Evolutionary conservation across 2,113 vertebrate genomes (phyloP), one percentile per base, ranked within the genome.

Genomic region (Erinaceus europaeus): DNA sequence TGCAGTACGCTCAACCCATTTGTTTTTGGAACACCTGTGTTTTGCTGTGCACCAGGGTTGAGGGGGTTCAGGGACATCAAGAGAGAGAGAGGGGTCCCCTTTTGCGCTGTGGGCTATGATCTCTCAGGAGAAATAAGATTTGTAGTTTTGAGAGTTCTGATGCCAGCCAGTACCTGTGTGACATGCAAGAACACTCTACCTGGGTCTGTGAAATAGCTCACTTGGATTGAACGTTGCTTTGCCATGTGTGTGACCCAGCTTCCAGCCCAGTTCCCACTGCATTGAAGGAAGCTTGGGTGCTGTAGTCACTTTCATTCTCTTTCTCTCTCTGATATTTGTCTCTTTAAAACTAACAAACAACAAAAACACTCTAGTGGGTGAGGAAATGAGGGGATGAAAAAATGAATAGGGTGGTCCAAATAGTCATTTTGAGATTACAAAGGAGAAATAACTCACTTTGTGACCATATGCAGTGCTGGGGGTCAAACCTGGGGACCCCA

Each of bases 21-120:
- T 89, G 71, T 84, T 90, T 92, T 90, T 64, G 86, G 86, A 84
- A 42, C 73, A 81, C 77, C 64, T 89, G 81, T 62, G 84, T 91
- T 93, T 94, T 71, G 82, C 84, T 65, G 53, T 71, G 84, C 52
- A 18, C n/a, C 29, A 44, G 44, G 52, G 21, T 52, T 32, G 53
- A 10, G 77, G 34, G 74, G 5, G 73, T 89, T 36, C 72, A 57
- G 53, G 67, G 77, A 29, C 11, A 9, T 0, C 9, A 3, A 4
- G 1, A 62, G 81, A 86, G 10, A 38, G 64, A 73, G 38, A 75
- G 34, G 52, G 50, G 15, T 13, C 10, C 62, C 55, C 18, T n/a
- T 77, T 50, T 29, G 62, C 6, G 57, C 81, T 27, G 27, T 67
- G 61, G n/a, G 32, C n/a, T 73, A 61, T 62, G 38, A 1, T 46